Base-by-base conservation (phyloP, 2,888 invertebrate genomes). In the Amblyteles armatorius region DNA sequence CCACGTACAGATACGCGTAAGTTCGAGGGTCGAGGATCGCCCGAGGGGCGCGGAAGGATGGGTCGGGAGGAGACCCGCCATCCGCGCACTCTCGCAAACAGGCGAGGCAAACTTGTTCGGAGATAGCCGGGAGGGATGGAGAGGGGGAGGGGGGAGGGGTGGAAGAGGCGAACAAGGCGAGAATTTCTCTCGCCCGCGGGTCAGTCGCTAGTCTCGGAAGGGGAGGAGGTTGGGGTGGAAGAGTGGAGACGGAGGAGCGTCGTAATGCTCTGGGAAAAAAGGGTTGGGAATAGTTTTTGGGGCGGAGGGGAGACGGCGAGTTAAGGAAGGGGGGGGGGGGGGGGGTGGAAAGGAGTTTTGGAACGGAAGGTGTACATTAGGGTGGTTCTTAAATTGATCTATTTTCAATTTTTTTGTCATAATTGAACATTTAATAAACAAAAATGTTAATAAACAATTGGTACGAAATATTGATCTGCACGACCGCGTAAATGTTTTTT, bases 171-270 rank as follows among this genome's bases (percentile, higher is more conserved):
- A 60, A 69, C 60, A 67, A 26, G 73, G 83, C 50, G 85, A 83
- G 85, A 87, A 79, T 79, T 79, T 86, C 83, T 82, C 87, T 84
- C 77, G 86, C 83, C 88, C 68, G 69, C 74, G 82, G 81, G 88
- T 88, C 87, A 88, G 88, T 87, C 85, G 83, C 86, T 83, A 82
- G 84, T 85, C 83, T 76, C 71, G 79, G 33, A 86, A 86, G 86
- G 87, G 83, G 82, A 71, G 79, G 79, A 76, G 50, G 80, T 76
- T 63, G 68, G 83, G 77, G 52, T 29, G 74, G 68, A 40, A 60
- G 71, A 55, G 63, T 63, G 67, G 63, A 65, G 68, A 22, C 44
- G 67, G 79, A 26, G 19, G 22, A 57, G 74, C 29, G 52, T 69
- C 36, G 60, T 63, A 65, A 71, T 71, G 63, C 63, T 52, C 84